Evolutionary conservation across 1,140 invertebrate species (phyloP).

Genomic region (Pissodes strobi): DNA sequence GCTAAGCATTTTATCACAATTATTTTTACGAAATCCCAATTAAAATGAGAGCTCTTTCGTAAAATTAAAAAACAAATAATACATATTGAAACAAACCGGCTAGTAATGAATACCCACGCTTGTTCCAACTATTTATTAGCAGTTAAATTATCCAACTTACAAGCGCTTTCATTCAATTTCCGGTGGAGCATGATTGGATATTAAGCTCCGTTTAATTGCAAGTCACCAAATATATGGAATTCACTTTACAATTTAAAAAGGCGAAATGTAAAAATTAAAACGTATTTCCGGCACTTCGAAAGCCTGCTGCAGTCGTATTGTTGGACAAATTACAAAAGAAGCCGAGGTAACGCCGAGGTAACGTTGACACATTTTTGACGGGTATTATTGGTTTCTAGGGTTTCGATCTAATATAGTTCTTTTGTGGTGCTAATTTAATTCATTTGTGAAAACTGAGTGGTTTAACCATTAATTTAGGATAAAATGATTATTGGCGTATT

Average conservation of each 20-base stretch:
- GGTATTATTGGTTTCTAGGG: conserved; percentile 19
- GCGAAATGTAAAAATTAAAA: conserved; percentile 27
- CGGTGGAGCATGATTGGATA: background rate
- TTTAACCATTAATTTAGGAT: no score
- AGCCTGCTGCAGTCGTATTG: conserved; percentile 14
- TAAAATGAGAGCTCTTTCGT: no score
- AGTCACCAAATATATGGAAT: conserved; percentile 8
- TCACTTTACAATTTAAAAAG: conserved; percentile 7
- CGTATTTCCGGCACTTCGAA: conserved; percentile 29
- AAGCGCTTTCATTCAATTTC: no score
- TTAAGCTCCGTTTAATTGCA: conserved; percentile 4
- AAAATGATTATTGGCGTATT: no score
- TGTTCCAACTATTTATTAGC: no score
- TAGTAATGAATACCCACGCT: no score
- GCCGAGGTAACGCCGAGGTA: conserved; percentile 5
- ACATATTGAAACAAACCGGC: no score
- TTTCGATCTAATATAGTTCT: conserved; percentile 5
- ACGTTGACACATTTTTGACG: conserved; percentile 25
- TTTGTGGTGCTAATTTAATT: conserved; percentile 13
- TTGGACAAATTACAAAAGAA: conserved; percentile 2
- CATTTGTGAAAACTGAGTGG: no score
- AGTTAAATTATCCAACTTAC: no score
- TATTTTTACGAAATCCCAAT: no score
- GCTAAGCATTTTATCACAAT: no score
- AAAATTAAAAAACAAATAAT: no score